A percentile compares a stretch with the other conserved stretches of the same genome.
phyloP scores from a whole-genome alignment of 2,888 invertebrate genomes.

The Napeogenes sylphis region DNA sequence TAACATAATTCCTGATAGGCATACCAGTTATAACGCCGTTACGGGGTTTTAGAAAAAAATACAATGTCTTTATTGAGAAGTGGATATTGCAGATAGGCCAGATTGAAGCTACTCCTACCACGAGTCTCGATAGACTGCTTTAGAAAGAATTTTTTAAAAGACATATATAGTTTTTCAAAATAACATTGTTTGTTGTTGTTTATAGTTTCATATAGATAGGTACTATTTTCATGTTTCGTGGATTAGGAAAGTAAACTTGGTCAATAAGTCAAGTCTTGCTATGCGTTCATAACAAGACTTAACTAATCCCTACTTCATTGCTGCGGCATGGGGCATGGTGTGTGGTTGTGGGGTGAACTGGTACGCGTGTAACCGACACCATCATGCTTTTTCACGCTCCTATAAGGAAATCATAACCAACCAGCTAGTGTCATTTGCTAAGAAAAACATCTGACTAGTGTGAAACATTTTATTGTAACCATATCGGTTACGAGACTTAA shows the following conservation, averaged over 20 bases:
- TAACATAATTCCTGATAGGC: conserved; percentile 15
- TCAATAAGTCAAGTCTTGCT: too few relatives aligned
- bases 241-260: too few relatives aligned
- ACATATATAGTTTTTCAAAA: too few relatives aligned
- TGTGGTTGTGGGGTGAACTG: not conserved
- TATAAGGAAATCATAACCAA: conserved; percentile 2
- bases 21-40: conserved; percentile 16
- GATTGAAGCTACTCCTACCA: not conserved
- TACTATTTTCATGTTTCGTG: too few relatives aligned
- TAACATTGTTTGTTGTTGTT: too few relatives aligned
- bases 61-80: conserved; percentile 29
- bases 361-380: not conserved
- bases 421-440: conserved; percentile 1
- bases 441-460: conserved; percentile 3
- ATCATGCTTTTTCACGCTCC: not conserved
- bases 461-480: conserved; percentile 7
- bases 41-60: conserved; percentile 23
- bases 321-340: not conserved
- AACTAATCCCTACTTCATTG: too few relatives aligned
- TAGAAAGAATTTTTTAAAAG: too few relatives aligned
- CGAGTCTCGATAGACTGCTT: too few relatives aligned
- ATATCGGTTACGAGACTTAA: not conserved
- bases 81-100: conserved; percentile 11
- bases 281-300: too few relatives aligned
- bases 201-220: too few relatives aligned